Evolutionary conservation across 1,140 invertebrate genomes (phyloP), one percentile per base, ranked within the genome.

Genomic region (Trichonephila inaurata): DNA sequence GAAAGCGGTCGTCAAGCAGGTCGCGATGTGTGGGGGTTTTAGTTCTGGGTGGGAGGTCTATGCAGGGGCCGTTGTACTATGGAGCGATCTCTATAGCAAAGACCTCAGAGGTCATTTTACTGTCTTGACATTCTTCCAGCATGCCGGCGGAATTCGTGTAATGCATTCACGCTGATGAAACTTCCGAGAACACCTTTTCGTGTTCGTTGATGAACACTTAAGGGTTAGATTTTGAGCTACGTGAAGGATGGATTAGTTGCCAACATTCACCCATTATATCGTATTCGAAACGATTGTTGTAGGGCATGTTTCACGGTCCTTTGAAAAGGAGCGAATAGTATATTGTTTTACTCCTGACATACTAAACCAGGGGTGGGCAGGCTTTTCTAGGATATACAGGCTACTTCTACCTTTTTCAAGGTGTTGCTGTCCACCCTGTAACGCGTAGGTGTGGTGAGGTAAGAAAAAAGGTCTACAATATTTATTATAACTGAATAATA

Each of bases 11-110:
- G 62, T 44, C 87, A 12, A 16, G 28, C 33, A 44, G n/a, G 87
- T 89, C 66, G 87, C 28, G 28, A 21, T 61, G 58, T 87, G 58
- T 87, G 85, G 85, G 85, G 85, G 85, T 60, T 60, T 61, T 12
- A 21, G 87, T 33, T 64, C 86, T 88, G 86, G 87, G 87, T 89
- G 87, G 87, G 62, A 89, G 87, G 87, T 89, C 66, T 72, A 28
- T 14, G 72, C 72, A 77, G 72, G 72, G 72, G 62, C 87, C 85
- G 58, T 87, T 87, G 85, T 64, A 87, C 61, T 21, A 62, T 10
- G 51, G n/a, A 85, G 51, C 44, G n/a, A 85, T 58, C 44, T 85
- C n/a, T 85, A 18, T 44, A 24, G 44, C 82, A 24, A 28, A 33
- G 69, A 28, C 5, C 40, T 24, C 51, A 14, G 82, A 85, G 82